These are phyloP conservation scores for Drosophila tani DNA, from an alignment of 1,140 invertebrate genomes.

Conservation along the genomic window DNA sequence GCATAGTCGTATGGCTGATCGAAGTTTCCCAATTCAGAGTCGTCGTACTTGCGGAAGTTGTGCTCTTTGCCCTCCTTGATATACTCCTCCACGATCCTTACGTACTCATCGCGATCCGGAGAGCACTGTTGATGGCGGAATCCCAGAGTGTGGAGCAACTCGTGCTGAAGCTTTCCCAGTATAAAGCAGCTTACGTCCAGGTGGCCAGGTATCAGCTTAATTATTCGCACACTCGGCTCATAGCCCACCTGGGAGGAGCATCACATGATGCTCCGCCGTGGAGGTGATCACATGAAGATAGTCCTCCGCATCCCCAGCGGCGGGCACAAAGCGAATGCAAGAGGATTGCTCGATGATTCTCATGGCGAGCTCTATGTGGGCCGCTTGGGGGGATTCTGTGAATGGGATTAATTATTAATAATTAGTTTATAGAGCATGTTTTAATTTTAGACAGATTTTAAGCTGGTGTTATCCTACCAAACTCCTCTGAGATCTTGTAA, in stretches of 20 bases:
- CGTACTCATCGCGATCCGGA: slow-evolving; percentile 89
- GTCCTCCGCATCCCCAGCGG: no score
- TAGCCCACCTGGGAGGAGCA: no score
- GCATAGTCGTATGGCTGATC: slow-evolving; percentile 87
- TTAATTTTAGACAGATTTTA: slow-evolving; percentile 75
- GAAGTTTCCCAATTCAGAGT: slow-evolving; percentile 83
- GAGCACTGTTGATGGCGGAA: slow-evolving; percentile 90
- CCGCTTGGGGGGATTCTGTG: slow-evolving; percentile 89
- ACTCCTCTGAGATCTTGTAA: slow-evolving; percentile 62
- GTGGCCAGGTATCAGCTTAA: no score
- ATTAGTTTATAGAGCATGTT: slow-evolving; percentile 58
- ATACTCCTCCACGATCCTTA: slow-evolving; percentile 89
- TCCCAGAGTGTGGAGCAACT: slow-evolving; percentile 83
- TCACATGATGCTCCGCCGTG: no score
- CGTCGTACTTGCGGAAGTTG: slow-evolving; percentile 86
- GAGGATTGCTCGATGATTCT: no score
- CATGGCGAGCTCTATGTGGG: no score
- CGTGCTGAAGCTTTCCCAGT: no score
- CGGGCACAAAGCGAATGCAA: no score
- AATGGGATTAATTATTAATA: neutral
- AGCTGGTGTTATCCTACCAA: slow-evolving; percentile 47
- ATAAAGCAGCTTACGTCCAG: no score
- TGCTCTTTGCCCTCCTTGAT: slow-evolving; percentile 86
- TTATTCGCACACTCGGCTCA: no score
- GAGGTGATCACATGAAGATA: no score